phyloP scores from a whole-genome alignment of 1,140 invertebrate species.

The Micrasema minimum region DNA sequence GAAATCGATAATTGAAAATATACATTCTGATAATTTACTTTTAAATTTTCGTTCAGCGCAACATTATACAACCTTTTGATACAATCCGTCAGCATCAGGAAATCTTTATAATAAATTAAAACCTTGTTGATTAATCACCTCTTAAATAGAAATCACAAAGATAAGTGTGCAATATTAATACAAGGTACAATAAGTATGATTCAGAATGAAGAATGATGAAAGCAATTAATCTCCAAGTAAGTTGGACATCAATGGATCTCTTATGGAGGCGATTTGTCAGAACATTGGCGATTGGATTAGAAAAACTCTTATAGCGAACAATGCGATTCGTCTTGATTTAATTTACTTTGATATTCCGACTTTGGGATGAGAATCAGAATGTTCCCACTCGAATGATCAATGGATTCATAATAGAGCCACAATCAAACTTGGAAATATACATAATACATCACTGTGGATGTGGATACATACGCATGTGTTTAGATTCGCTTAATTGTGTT shows the following conservation, averaged over 20 bases:
- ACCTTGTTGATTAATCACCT: background rate
- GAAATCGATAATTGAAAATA: no score
- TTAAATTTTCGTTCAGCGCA: no score
- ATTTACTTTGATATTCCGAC: slow-evolving; percentile 15
- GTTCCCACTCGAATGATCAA: background rate
- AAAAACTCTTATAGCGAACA: slow-evolving; percentile 19
- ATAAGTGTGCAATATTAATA: slow-evolving; percentile 3
- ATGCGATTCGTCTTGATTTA: slow-evolving; percentile 13
- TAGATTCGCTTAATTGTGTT: no score
- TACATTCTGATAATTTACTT: no score
- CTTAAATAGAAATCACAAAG: background rate
- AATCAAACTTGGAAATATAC: no score
- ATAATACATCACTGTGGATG: no score
- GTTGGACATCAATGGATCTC: slow-evolving; percentile 11
- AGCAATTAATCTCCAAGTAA: slow-evolving; percentile 14
- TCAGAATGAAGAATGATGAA: slow-evolving; percentile 22
- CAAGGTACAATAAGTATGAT: slow-evolving; percentile 8
- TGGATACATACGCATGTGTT: no score
- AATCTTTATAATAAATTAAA: background rate
- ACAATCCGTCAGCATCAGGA: no score
- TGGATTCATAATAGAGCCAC: no score
- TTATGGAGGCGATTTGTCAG: slow-evolving; percentile 17
- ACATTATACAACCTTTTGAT: no score
- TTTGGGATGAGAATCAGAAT: background rate
- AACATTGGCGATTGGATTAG: slow-evolving; percentile 19